Evolutionary conservation across 2,797 vertebrate species (phyloP).

Genomic region (Pseudocheirus occidentalis): DNA sequence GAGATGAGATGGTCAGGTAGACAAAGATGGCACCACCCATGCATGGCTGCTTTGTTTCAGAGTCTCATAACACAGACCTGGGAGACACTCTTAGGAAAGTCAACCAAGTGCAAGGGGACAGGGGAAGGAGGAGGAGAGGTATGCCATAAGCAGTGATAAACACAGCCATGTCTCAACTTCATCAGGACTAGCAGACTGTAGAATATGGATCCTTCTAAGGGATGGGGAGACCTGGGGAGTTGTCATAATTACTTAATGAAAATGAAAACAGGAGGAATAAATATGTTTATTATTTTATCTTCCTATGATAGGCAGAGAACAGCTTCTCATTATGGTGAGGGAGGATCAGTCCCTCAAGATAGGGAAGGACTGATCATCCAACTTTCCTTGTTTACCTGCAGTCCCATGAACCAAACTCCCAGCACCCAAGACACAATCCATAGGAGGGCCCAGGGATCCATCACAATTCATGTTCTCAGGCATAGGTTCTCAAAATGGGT

Average conservation of each 20-base stretch:
- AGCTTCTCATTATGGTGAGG: background rate
- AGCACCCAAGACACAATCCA: background rate
- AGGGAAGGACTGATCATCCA: background rate
- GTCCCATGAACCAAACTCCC: background rate
- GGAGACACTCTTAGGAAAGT: background rate
- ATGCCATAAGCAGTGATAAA: background rate
- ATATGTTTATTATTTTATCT: background rate
- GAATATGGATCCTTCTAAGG: background rate
- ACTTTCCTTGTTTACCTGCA: background rate
- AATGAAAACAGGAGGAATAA: background rate
- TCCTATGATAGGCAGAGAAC: background rate
- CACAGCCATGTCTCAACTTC: background rate
- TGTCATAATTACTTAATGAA: background rate
- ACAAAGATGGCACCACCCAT: background rate
- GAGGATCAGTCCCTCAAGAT: background rate
- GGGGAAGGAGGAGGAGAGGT: background rate
- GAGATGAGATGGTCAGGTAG: background rate
- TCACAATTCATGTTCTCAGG: too few species aligned
- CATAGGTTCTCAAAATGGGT: too few species aligned
- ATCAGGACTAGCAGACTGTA: background rate
- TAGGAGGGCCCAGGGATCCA: too few species aligned
- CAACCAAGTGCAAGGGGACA: too few species aligned
- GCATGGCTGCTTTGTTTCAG: background rate
- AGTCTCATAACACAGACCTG: background rate
- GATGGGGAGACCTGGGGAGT: background rate